Evolutionary conservation across 2,797 vertebrate species (phyloP).

Genomic region (Gila robusta): DNA sequence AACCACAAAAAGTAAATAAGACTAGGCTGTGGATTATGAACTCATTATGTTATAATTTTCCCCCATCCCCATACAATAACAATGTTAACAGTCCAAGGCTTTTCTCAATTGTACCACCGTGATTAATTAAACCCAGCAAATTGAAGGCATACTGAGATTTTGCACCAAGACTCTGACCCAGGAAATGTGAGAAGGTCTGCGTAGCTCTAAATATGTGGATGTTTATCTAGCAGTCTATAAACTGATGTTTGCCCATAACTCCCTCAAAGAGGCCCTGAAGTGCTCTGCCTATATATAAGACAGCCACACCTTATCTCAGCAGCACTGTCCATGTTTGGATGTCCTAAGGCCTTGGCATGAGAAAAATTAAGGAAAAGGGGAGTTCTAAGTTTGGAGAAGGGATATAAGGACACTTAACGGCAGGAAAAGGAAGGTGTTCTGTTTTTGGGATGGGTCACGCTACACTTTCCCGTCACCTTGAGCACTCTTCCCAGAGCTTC

Average conservation of each 20-base stretch:
- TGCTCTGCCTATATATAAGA: slow-evolving; percentile 54
- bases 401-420: slow-evolving; percentile 58
- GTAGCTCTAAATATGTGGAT: slow-evolving; percentile 53
- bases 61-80: background rate
- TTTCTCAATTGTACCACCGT: background rate
- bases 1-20: background rate
- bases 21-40: background rate
- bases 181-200: slow-evolving; percentile 17
- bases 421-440: slow-evolving; percentile 60
- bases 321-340: slow-evolving; percentile 57
- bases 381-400: slow-evolving; percentile 62
- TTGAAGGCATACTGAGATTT: background rate
- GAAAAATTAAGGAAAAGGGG: slow-evolving; percentile 57
- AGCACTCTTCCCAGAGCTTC: slow-evolving; percentile 53
- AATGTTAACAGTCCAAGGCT: background rate
- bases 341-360: slow-evolving; percentile 33
- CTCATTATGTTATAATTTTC: background rate
- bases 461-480: slow-evolving; percentile 59
- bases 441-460: slow-evolving; percentile 57
- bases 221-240: slow-evolving; percentile 58
- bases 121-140: slow-evolving; percentile 3
- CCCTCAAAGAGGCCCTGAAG: slow-evolving; percentile 53
- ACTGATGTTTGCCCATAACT: slow-evolving; percentile 57
- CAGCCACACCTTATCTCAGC: slow-evolving; percentile 57
- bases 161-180: background rate